Conservation (phyloP, 1,140 invertebrate species). For the Phortica variegata region DNA sequence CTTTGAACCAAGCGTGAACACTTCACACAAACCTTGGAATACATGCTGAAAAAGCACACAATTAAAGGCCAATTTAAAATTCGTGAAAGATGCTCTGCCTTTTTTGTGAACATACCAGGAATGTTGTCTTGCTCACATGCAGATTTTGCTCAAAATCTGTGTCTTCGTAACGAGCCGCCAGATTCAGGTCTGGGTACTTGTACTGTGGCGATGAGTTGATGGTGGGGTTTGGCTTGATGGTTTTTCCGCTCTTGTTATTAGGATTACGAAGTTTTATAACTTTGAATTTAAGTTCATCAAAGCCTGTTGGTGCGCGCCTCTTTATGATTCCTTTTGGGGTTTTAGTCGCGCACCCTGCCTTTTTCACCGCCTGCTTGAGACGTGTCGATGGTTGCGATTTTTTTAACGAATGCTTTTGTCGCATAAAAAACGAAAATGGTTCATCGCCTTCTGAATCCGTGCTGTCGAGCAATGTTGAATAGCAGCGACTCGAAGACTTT, state of each 20-base stretch:
- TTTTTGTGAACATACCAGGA: slow-evolving; percentile 28
- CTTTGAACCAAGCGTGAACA: slow-evolving; percentile 11
- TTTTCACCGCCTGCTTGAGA: background rate
- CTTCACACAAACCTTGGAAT: slow-evolving; percentile 25
- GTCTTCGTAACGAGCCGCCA: slow-evolving; percentile 43
- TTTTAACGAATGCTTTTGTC: slow-evolving; percentile 20
- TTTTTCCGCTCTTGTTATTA: background rate
- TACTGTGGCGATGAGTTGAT: slow-evolving; percentile 18
- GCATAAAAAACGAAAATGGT: slow-evolving; percentile 37
- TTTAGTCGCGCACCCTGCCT: background rate
- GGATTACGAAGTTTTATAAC: slow-evolving; percentile 3
- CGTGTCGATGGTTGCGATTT: slow-evolving; percentile 1
- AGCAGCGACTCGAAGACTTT: slow-evolving; percentile 1
- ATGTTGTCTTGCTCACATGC: slow-evolving; percentile 46
- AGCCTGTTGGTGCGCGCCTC: too few species aligned
- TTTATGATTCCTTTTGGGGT: background rate
- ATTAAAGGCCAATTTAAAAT: background rate
- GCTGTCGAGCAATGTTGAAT: slow-evolving; percentile 23
- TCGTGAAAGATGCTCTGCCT: background rate
- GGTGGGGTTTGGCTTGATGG: too few species aligned
- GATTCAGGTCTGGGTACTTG: slow-evolving; percentile 35
- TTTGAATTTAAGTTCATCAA: slow-evolving; percentile 10
- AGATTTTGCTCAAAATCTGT: slow-evolving; percentile 39
- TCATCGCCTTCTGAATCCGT: slow-evolving; percentile 40
- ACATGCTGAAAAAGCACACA: slow-evolving; percentile 25